These are phyloP conservation scores for Parascotia fuliginaria DNA, from an alignment of 2,888 invertebrate species.

Conservation along the genomic window DNA sequence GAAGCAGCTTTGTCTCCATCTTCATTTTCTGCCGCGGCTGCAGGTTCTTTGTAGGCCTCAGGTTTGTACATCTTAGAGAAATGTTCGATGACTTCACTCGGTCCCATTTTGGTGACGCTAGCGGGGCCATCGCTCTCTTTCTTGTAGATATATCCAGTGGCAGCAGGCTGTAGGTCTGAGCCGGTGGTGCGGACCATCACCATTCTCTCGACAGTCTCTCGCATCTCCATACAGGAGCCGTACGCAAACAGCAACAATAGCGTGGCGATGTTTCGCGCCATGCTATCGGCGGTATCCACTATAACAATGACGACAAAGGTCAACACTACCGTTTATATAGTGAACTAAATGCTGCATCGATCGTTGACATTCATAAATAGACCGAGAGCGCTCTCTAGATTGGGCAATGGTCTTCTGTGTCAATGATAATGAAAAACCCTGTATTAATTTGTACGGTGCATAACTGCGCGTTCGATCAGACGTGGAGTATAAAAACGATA, in stretches of 20 bases:
- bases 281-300: conserved; percentile 58
- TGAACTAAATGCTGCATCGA: conserved; percentile 69
- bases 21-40: conserved; percentile 56
- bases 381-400: conserved; percentile 76
- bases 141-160: conserved; percentile 85
- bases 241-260: conserved; percentile 56
- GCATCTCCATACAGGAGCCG: conserved; percentile 74
- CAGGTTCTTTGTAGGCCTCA: conserved; percentile 64
- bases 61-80: conserved; percentile 72
- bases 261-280: conserved; percentile 64
- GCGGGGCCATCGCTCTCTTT: conserved; percentile 78
- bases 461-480: conserved; percentile 64
- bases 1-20: conserved; percentile 64
- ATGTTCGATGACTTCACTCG: conserved; percentile 75
- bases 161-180: conserved; percentile 86
- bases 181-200: conserved; percentile 84
- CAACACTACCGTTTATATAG: conserved; percentile 78
- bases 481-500: conserved; percentile 40
- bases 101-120: conserved; percentile 78
- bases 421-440: conserved; percentile 83
- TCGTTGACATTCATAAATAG: conserved; percentile 79
- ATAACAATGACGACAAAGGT: conserved; percentile 74
- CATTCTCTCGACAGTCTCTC: conserved; percentile 81
- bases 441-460: conserved; percentile 76
- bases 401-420: conserved; percentile 82